A percentile compares a stretch with the other conserved stretches of the same genome.
Conservation (phyloP, 1,140 invertebrate genomes). For the Saccostrea echinata region DNA sequence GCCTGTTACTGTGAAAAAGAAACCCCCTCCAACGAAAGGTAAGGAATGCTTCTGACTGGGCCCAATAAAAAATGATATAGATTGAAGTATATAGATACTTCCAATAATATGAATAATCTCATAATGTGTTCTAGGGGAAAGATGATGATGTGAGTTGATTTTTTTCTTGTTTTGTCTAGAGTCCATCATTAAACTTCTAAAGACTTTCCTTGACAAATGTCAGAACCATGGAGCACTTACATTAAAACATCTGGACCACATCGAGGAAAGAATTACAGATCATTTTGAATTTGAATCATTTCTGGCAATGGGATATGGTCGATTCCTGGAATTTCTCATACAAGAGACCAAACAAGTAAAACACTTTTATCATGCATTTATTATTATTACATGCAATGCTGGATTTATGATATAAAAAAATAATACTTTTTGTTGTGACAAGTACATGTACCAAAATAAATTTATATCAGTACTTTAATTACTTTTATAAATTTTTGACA, state of each 20-base stretch:
- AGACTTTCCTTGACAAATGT: constrained; percentile 71
- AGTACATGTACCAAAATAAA: background rate
- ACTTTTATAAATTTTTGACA: background rate
- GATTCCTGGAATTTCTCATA: constrained; percentile 73
- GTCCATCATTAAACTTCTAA: constrained; percentile 63
- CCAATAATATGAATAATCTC: background rate
- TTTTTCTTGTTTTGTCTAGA: constrained; percentile 56
- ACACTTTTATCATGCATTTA: background rate
- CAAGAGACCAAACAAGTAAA: constrained; percentile 71
- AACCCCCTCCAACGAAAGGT: constrained; percentile 71
- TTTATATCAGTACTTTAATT: background rate
- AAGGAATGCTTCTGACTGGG: background rate
- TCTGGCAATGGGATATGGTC: constrained; percentile 69
- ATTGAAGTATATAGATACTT: background rate
- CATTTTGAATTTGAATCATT: constrained; percentile 71
- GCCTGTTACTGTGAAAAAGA: constrained; percentile 43
- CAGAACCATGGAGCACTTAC: constrained; percentile 67
- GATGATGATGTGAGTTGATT: background rate
- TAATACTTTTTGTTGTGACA: background rate
- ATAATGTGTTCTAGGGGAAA: background rate
- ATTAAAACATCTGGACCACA: constrained; percentile 67
- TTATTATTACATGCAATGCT: no score
- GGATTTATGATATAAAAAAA: no score
- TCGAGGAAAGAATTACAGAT: constrained; percentile 74
- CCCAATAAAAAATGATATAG: background rate